phyloP scores from a whole-genome alignment of 2,113 vertebrate species.

The Xenopus borealis region DNA sequence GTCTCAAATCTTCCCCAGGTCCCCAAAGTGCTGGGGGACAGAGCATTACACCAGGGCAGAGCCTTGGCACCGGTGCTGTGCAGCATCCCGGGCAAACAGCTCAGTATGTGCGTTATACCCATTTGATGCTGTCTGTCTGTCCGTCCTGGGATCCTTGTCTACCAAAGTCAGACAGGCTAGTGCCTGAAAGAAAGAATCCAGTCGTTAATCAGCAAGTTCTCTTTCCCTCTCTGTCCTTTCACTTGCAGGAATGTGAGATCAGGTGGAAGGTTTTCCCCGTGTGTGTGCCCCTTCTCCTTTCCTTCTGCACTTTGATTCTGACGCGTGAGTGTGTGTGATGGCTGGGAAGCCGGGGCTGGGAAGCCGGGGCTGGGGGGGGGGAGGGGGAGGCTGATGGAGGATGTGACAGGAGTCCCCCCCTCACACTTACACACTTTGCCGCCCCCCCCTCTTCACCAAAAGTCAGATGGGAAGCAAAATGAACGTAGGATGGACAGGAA shows the following conservation, averaged over 20 bases:
- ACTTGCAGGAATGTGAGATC: constrained; percentile 24
- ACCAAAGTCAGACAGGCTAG: not conserved
- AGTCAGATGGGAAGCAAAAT: not conserved
- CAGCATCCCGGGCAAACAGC: constrained; percentile 18
- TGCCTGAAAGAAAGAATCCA: not conserved
- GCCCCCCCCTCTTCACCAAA: not conserved
- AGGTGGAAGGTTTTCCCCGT: constrained; percentile 25
- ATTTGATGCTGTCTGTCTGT: not conserved
- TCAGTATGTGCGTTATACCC: no score
- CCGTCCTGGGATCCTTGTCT: not conserved
- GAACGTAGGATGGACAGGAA: not conserved
- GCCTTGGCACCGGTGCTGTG: not conserved
- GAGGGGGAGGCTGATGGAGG: constrained; percentile 10
- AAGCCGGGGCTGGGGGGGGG: not conserved
- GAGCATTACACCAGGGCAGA: constrained; percentile 14
- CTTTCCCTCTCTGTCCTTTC: not conserved
- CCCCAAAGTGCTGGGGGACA: constrained; percentile 7
- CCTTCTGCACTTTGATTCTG: constrained; percentile 39
- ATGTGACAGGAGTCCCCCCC: constrained; percentile 4
- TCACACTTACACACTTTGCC: not conserved
- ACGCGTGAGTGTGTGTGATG: constrained; percentile 21
- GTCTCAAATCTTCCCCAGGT: constrained; percentile 23
- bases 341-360: constrained; percentile 3
- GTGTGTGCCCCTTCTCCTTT: constrained; percentile 8
- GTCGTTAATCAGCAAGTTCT: constrained; percentile 16